Conservation (phyloP, 2,797 vertebrate genomes). For the Karalla daura region DNA sequence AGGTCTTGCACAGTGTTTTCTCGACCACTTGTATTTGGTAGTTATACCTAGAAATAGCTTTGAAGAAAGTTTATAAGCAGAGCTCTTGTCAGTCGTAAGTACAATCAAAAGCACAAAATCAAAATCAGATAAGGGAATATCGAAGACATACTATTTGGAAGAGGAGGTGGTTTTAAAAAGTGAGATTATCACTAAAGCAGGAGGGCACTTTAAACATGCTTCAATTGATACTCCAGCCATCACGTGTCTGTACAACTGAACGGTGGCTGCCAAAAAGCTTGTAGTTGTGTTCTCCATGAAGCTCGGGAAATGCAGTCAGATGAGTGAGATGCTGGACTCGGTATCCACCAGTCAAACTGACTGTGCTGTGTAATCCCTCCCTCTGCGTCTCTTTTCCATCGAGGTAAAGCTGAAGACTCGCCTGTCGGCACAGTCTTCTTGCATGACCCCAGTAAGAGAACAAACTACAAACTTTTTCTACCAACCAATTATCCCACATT, state of each 20-base stretch:
- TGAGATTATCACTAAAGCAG: constrained; percentile 51
- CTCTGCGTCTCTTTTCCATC: background rate
- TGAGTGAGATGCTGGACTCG: background rate
- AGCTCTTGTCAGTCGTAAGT: constrained; percentile 38
- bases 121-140: constrained; percentile 57
- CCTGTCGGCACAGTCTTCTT: background rate
- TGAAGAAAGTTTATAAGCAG: constrained; percentile 24
- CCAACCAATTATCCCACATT: background rate
- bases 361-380: background rate
- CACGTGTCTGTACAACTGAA: constrained; percentile 9
- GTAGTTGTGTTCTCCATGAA: background rate
- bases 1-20: constrained; percentile 81
- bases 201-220: constrained; percentile 71
- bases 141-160: constrained; percentile 6
- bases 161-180: constrained; percentile 29
- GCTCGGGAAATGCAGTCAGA: background rate
- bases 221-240: constrained; percentile 36
- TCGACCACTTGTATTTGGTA: constrained; percentile 83
- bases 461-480: background rate
- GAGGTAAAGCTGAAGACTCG: background rate
- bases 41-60: constrained; percentile 76
- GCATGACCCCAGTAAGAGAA: too few relatives aligned
- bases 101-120: constrained; percentile 67
- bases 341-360: background rate
- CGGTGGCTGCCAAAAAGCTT: background rate